phyloP scores from a whole-genome alignment of 2,113 vertebrate genomes.

The Vulpes vulpes region DNA sequence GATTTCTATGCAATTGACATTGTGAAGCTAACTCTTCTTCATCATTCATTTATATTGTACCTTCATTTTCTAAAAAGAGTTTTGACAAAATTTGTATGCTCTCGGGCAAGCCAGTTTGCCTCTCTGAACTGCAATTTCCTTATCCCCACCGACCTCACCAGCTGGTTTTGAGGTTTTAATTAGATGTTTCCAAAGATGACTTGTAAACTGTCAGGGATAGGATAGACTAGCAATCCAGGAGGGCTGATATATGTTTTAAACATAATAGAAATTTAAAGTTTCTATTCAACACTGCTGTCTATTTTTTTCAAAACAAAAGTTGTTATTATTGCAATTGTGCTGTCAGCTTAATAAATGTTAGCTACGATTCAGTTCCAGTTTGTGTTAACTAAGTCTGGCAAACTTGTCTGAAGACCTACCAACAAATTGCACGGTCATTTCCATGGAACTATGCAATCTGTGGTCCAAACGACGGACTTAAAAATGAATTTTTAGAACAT shows the following conservation, averaged over 20 bases:
- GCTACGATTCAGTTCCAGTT: neutral
- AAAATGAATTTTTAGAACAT: conserved; percentile 13
- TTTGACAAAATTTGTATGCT: neutral
- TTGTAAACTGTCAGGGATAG: neutral
- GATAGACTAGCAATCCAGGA: neutral
- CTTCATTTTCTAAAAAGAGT: neutral
- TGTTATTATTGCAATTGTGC: neutral
- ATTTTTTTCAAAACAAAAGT: conserved; percentile 21
- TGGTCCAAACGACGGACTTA: conserved; percentile 7
- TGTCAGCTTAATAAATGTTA: conserved; percentile 7
- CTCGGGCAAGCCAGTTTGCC: neutral
- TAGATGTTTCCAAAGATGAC: neutral
- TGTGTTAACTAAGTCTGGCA: neutral
- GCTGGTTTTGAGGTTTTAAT: neutral
- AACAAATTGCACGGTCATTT: neutral
- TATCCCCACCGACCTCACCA: neutral
- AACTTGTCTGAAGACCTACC: neutral
- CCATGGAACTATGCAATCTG: neutral
- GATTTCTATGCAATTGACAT: neutral
- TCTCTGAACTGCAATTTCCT: neutral
- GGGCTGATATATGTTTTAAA: neutral
- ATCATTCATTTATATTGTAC: neutral
- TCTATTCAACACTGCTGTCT: neutral
- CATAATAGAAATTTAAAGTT: neutral
- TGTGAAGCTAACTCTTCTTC: conserved; percentile 1